Evolutionary conservation across 1,140 invertebrate species (phyloP), one percentile per base, ranked within the genome.

Genomic region (Conus ventricosus): DNA sequence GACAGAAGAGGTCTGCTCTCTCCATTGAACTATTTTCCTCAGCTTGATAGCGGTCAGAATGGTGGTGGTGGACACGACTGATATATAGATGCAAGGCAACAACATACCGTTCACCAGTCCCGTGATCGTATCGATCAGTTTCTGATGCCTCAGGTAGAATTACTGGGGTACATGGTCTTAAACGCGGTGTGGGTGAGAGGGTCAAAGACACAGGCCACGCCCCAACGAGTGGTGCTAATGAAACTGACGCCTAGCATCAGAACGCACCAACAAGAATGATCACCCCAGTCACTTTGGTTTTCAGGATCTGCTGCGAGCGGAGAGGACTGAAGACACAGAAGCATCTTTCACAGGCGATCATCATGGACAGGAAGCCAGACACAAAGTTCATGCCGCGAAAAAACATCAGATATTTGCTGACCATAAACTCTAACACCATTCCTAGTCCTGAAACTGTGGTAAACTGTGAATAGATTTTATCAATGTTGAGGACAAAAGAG

Each of bases 321-420:
- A 84, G 54, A 57, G 83, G 54, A 25, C 83, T 84, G 4, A 84
- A 51, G 3, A 84, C 83, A 84, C 83, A 84, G 2, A 57, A 54
- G 13, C 83, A 84, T 84, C 83, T 60, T 20, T 84, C 83, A 55
- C 53, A 60, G 53, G 83, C 53, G 23, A 84, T 84, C 5, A 84
- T 54, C 15, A 54, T 84, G 5, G 83, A 57, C 53, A 84, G 53
- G 55, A 57, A 84, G 1, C 51, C 83, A n/a, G 83, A 84, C 20
- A 57, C 60, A 13, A 11, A 13, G 60, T 63, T 63, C 60, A 63
- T 63, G 4, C 60, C 60, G 17, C 60, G 60, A 63, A 63, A 1
- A 20, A 63, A 63, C 60, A 63, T 63, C 60, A 63, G 17, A 20
- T 2, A 63, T 11, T 63, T 63, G 60, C 60, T 20, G 17, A 63